phyloP scores from a whole-genome alignment of 2,888 invertebrate genomes.

The Actias luna region DNA sequence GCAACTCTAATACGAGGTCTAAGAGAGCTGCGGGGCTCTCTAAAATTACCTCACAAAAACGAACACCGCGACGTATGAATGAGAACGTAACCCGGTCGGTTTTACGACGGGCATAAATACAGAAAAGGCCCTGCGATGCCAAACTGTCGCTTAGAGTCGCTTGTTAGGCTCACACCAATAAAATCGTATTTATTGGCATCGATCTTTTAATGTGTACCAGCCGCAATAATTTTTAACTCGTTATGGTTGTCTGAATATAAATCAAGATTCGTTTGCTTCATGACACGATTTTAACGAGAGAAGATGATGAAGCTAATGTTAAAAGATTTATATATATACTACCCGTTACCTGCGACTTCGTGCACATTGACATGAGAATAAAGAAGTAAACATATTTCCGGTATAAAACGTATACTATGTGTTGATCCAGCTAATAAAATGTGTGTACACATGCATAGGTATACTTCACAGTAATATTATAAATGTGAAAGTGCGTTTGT shows the following conservation, averaged over 20 bases:
- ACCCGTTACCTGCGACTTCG: no score
- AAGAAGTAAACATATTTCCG: no score
- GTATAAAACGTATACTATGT: no score
- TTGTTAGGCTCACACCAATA: constrained; percentile 6
- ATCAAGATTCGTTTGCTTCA: constrained; percentile 2
- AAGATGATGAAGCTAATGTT: background rate
- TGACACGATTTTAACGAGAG: background rate
- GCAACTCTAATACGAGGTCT: background rate
- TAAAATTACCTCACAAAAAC: constrained; percentile 10
- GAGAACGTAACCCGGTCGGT: constrained; percentile 5
- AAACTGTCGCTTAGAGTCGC: constrained; percentile 5
- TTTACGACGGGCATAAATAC: constrained; percentile 8
- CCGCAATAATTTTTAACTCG: constrained; percentile 5
- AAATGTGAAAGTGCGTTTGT: no score
- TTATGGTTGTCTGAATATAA: constrained; percentile 3
- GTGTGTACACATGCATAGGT: no score
- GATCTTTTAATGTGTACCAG: constrained; percentile 6
- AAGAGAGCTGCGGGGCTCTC: background rate
- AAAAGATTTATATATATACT: no score
- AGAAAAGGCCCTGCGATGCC: constrained; percentile 4
- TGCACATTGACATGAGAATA: no score
- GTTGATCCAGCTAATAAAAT: no score
- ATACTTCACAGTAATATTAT: no score
- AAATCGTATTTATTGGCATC: constrained; percentile 8
- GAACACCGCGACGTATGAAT: constrained; percentile 1